A percentile compares a stretch with the other conserved stretches of the same genome.
Evolutionary conservation across 2,113 vertebrate genomes (phyloP).

Genomic region (Heterotilapia buettikoferi): DNA sequence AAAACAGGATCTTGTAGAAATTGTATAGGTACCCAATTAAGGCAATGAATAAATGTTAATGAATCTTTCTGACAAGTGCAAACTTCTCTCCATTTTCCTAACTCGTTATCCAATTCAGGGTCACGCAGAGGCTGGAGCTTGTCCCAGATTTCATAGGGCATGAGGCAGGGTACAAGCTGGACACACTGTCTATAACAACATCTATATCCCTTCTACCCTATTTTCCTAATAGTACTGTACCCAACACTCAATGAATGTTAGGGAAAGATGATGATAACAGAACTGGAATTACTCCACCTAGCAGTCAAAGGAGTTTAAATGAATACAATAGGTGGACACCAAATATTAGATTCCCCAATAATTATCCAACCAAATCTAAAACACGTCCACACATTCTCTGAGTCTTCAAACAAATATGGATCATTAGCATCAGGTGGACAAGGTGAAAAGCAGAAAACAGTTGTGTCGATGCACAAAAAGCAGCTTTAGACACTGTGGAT

Average conservation of each 20-base stretch:
- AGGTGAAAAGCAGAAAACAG: not conserved
- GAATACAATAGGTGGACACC: not conserved
- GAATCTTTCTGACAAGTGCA: not conserved
- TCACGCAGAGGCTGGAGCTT: not conserved
- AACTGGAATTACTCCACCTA: not conserved
- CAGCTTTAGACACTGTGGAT: not conserved
- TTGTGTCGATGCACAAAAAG: not conserved
- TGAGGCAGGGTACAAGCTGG: not conserved
- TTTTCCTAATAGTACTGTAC: not conserved
- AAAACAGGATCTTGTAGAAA: not conserved
- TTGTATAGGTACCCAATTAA: not conserved
- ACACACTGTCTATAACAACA: not conserved
- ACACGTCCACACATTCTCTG: not conserved
- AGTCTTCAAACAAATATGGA: not conserved
- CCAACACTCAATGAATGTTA: not conserved
- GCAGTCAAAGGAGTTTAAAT: not conserved
- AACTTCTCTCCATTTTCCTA: not conserved
- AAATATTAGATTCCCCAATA: not conserved
- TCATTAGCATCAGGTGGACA: not conserved
- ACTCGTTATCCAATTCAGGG: not conserved
- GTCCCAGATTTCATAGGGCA: not conserved
- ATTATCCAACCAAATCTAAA: not conserved
- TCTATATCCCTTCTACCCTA: accelerated
- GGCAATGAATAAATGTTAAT: not conserved
- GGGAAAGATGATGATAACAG: not conserved